A percentile compares a stretch with the other conserved stretches of the same genome.
Evolutionary conservation across 1,140 invertebrate species (phyloP).

Genomic region (Hyposmocoma kahamanoa): DNA sequence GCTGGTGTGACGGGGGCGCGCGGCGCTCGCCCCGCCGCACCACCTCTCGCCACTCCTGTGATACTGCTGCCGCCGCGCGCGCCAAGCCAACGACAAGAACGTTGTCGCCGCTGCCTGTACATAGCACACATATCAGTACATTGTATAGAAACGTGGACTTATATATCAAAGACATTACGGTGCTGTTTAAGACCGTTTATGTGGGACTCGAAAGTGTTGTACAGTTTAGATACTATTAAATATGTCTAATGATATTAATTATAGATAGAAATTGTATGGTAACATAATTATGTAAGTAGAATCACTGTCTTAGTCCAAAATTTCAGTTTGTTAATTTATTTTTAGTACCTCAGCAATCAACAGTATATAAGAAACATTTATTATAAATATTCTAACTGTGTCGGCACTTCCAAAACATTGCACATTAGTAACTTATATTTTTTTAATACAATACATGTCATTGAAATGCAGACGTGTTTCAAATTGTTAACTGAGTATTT

Average conservation of each 20-base stretch:
- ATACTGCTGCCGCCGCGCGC: conserved; percentile 30
- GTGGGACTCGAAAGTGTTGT: conserved; percentile 60
- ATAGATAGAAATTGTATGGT: conserved; percentile 53
- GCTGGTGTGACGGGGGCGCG: conserved; percentile 76
- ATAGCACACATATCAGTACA: conserved; percentile 61
- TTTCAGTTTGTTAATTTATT: conserved; percentile 31
- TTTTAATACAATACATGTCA: no score
- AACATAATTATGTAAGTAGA: conserved; percentile 59
- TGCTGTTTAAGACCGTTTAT: conserved; percentile 29
- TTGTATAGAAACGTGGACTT: conserved; percentile 42
- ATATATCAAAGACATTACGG: conserved; percentile 36
- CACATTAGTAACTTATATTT: no score
- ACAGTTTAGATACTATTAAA: conserved; percentile 64
- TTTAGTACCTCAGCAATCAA: no score
- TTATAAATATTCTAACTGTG: no score
- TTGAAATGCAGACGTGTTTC: no score
- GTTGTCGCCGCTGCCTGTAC: conserved; percentile 29
- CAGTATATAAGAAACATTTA: no score
- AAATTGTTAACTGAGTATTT: no score
- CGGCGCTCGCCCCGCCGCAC: conserved; percentile 63
- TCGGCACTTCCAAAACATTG: no score
- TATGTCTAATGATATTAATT: conserved; percentile 53
- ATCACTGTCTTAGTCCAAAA: conserved; percentile 63
- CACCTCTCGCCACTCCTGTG: conserved; percentile 42
- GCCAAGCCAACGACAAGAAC: conserved; percentile 18